phyloP scores from a whole-genome alignment of 2,888 invertebrate species.

The Punctoribates punctum region DNA sequence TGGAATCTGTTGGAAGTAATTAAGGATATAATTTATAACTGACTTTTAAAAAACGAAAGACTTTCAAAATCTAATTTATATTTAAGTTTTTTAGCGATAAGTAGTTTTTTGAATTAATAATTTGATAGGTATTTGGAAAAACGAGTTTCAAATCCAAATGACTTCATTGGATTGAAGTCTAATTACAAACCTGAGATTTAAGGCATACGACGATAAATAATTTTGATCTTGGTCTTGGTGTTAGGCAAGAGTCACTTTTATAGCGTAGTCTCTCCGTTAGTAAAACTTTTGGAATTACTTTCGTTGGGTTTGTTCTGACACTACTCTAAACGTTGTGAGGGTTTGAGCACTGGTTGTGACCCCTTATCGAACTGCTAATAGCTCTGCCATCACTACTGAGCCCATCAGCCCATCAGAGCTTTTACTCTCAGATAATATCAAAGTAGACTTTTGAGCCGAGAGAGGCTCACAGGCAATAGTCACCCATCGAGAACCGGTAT shows the following conservation, averaged over 20 bases:
- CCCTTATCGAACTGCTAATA: constrained; percentile 20
- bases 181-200: not conserved
- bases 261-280: not conserved
- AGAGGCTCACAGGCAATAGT: constrained; percentile 3
- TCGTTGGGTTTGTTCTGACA: not conserved
- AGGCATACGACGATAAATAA: not conserved
- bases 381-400: no score
- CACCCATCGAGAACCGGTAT: constrained; percentile 28
- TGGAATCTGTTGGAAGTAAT: no score
- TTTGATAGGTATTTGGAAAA: no score
- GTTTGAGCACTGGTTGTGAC: not conserved
- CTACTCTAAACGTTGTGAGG: not conserved
- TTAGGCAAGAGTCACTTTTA: not conserved
- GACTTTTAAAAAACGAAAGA: no score
- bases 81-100: no score
- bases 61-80: no score
- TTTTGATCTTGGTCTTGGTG: not conserved
- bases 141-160: no score
- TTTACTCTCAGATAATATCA: constrained; percentile 22
- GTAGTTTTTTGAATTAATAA: no score
- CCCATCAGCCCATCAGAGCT: constrained; percentile 14
- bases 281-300: not conserved
- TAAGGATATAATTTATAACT: no score
- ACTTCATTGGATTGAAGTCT: not conserved
- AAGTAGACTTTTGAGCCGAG: constrained; percentile 33